Percentiles rank a stretch among this genome's conserved stretches.
These are phyloP conservation scores for Monodelphis domestica DNA, from an alignment of 2,797 vertebrate species.

Conservation along the genomic window DNA sequence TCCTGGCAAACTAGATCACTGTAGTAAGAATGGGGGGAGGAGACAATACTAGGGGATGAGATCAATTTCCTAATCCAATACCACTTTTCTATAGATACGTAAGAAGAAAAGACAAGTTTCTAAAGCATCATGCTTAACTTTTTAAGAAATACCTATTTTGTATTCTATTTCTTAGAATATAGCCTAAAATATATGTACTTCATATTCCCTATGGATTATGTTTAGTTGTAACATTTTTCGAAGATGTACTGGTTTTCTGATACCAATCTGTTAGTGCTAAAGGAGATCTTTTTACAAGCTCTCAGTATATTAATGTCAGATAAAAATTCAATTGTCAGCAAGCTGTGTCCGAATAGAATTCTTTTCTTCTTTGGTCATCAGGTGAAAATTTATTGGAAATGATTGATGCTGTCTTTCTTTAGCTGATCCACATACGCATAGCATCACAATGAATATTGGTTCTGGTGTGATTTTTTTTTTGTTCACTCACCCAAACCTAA, in stretches of 20 bases:
- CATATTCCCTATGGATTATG: neutral
- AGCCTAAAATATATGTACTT: slow-evolving; percentile 20
- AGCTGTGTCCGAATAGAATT: slow-evolving; percentile 72
- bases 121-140: neutral
- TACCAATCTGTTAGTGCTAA: slow-evolving; percentile 26
- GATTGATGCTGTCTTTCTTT: slow-evolving; percentile 40
- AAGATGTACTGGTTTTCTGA: slow-evolving; percentile 59
- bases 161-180: slow-evolving; percentile 23
- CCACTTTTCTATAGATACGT: neutral
- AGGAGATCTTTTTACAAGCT: slow-evolving; percentile 70
- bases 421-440: slow-evolving; percentile 58
- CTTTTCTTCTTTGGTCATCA: slow-evolving; percentile 68
- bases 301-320: slow-evolving; percentile 65
- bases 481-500: slow-evolving; percentile 20
- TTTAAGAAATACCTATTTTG: slow-evolving; percentile 27
- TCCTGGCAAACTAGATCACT: neutral
- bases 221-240: slow-evolving; percentile 55
- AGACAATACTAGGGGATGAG: neutral
- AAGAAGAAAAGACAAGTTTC: neutral
- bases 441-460: slow-evolving; percentile 19
- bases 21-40: neutral
- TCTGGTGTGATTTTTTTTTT: neutral
- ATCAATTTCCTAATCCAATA: neutral
- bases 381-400: slow-evolving; percentile 69
- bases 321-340: slow-evolving; percentile 76